These are phyloP conservation scores for Spheniscus humboldti DNA, from an alignment of 2,797 vertebrate species.

Conservation along the genomic window DNA sequence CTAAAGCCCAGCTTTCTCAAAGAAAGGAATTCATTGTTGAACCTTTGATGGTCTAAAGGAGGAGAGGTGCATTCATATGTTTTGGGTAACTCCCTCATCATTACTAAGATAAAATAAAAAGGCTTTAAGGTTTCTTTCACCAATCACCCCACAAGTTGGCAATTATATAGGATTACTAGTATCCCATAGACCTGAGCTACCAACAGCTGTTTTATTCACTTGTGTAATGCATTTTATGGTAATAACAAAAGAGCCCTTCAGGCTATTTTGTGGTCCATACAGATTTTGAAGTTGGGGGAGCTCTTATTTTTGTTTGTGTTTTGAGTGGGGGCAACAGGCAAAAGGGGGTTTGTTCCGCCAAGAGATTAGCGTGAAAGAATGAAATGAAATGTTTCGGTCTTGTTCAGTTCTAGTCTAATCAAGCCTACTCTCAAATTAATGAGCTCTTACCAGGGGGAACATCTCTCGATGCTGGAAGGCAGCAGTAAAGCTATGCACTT, in stretches of 20 bases:
- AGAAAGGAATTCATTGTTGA: constrained; percentile 65
- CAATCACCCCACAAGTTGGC: constrained; percentile 49
- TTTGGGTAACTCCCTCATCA: constrained; percentile 62
- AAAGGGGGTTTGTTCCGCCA: constrained; percentile 11
- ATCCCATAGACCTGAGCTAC: constrained; percentile 57
- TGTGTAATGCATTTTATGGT: constrained; percentile 22
- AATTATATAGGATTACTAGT: constrained; percentile 70
- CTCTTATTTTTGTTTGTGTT: constrained; percentile 56
- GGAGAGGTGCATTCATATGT: constrained; percentile 61
- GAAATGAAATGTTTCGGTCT: constrained; percentile 56
- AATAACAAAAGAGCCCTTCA: constrained; percentile 55
- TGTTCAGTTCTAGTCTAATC: constrained; percentile 69
- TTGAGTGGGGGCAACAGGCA: neutral
- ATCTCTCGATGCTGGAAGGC: constrained; percentile 59
- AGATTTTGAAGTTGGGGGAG: constrained; percentile 7
- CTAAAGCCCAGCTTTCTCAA: constrained; percentile 68
- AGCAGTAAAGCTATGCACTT: constrained; percentile 61
- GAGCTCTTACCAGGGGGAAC: constrained; percentile 54
- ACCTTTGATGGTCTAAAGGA: constrained; percentile 70
- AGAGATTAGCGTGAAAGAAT: constrained; percentile 59
- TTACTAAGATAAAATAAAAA: constrained; percentile 68
- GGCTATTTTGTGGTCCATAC: constrained; percentile 58
- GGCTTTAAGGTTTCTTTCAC: constrained; percentile 59
- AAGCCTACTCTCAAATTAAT: constrained; percentile 69
- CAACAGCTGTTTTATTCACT: constrained; percentile 54